Base-by-base conservation (phyloP, 2,888 invertebrate species). In the Pocota personata region DNA sequence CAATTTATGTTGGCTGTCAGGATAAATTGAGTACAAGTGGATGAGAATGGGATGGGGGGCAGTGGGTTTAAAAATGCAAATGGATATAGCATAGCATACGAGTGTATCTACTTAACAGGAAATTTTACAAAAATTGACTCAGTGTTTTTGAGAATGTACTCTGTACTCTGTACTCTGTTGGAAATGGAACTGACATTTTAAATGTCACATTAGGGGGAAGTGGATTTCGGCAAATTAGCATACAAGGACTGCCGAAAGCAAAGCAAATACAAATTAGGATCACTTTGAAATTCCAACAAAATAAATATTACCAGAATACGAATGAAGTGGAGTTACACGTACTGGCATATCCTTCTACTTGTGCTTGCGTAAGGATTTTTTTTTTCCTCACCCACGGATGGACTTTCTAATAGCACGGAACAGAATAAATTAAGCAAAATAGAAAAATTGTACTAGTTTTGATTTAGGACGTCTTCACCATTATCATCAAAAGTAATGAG, bases 1-100 rank as follows among this genome's bases (percentile, higher is more conserved):
- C 76, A 77, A 82, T 86, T 82, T 86, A 82, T 86, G 72, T 82
- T 76, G 30, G 55, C 82, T 86, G 82, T 82, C 82, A 77, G 62
- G 72, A 82, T 86, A 82, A 86, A 86, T 82, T 86, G 80, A 76
- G 52, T 66, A 66, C 71, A 67, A 86, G 71, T 86, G 55, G 40
- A 35, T 58, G 48, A 3, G 24, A 27, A 12, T 43, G 21, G 35
- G 16, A 27, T 30, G 32, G 19, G 19, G 19, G 43, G 55, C n/a
- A n/a, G 5, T 27, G 57, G 66, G n/a, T n/a, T 46, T 21, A 30
- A 69, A 72, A 48, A 48, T 77, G 57, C 21, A 72, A 79, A 79
- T 72, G 72, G 48, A 66, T 78, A 40, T 60, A 66, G 55, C 30
- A 55, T 48, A 21, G 16, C 19, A 21, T 21, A 14, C 24, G 4